Base-by-base conservation (phyloP, 2,113 vertebrate species). In the Ammodytes dubius region DNA sequence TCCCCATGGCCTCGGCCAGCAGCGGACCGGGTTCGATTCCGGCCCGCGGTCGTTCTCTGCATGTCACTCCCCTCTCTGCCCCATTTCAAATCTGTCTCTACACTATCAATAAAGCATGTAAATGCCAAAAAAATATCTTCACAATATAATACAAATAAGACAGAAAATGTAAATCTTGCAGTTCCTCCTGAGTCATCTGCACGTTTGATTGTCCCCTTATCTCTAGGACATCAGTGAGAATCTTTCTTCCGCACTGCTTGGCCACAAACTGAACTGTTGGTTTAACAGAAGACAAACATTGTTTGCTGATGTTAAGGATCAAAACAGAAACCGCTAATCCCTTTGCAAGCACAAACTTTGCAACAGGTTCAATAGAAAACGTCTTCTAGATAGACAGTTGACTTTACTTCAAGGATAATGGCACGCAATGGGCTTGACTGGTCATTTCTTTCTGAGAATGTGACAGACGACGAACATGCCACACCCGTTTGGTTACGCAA, bases 221-320 rank as follows among this genome's bases (percentile, higher is more conserved):
- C 76, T 66, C 4, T 6, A 27, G 27, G 27, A 27, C 27, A 27
- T 27, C 27, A 27, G 1, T 0, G 13, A 37, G 27, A 12, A 81
- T 83, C 86, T 84, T 53, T 81, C 49, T 47, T 52, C 60, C 39
- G 53, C 7, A 27, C 39, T 8, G 52, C 15, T 58, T 73, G 53
- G 71, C 77, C 58, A 19, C 13, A 80, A 86, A 88, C 80, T 40
- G 61, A 88, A 82, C 50, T 79, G 61, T 78, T 87, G 78, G 79
- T 84, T 40, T 42, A 78, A 79, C 52, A 40, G 49, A 72, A 63
- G 70, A 76, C 71, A 61, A 2, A 43, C 17, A 52, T 35, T 57
- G 39, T 65, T 76, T 73, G 27, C 76, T 56, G 11, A 57, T 52
- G 8, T 39, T 2, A 13, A 10, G 11, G 4, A 46, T 69, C 50